Base-by-base conservation (phyloP, 2,888 invertebrate genomes). In the Lottia gigantea region DNA sequence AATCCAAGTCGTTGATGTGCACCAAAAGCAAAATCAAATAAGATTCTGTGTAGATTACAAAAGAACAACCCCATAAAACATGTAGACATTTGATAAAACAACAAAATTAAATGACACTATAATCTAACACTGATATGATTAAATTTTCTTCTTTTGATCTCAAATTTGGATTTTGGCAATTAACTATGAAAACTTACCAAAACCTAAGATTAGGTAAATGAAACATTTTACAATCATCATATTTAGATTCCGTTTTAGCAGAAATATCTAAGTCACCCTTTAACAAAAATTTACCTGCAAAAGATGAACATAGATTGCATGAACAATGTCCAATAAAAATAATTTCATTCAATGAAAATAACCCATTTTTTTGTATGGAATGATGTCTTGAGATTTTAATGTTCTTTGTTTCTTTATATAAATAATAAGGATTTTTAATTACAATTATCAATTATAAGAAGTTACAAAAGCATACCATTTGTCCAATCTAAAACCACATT, bases 171-270 rank as follows among this genome's bases (percentile, higher is more conserved):
- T 40, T 6, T 40, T 40, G 40, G 40, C 40, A 40, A 71, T 14
- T 19, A n/a, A 15, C 2, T 26, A 16, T 67, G n/a, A 2, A 26
- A 7, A 77, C 83, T 81, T 69, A 90, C 89, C 93, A 92, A 66
- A 97, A 90, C 80, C 94, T 93, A 62, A 98, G 91, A 83, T 94
- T 94, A 0, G 98, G 98, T 79, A 98, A 91, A 85, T 96, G 95
- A 47, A 99, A 89, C 77, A 99, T 91, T 67, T 95, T 93, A 86
- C 97, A 97, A 89, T 99, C 99, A 74, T 99, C 98, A 90, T 99
- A 99, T 88, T 99, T 98, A 74, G 98, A 98, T 0, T 98, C 98
- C 0, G 98, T 99, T 71, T 97, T 92, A 1, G 97, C 96, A 84
- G 94, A 96, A 81, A 98, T 95, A 89, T 97, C 95, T 73, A 99